Conservation (phyloP, 2,113 vertebrate genomes). For the Stercorarius parasiticus region DNA sequence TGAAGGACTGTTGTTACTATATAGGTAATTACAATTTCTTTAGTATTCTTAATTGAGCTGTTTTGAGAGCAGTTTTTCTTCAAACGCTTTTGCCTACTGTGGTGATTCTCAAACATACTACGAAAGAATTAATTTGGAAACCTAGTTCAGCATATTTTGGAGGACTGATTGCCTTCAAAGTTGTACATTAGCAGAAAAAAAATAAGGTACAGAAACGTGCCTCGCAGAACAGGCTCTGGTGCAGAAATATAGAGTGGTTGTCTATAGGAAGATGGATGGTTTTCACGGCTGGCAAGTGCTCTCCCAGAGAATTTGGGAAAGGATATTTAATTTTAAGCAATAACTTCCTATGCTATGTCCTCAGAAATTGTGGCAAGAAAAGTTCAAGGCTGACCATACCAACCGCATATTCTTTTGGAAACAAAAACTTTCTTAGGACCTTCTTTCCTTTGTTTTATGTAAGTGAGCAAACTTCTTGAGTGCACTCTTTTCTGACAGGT, state of each 20-base stretch:
- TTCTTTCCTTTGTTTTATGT: not conserved
- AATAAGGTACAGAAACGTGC: not conserved
- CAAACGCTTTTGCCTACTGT: constrained; percentile 8
- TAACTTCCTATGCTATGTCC: not conserved
- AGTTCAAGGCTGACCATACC: not conserved
- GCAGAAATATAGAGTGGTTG: not conserved
- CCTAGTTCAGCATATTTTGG: not conserved
- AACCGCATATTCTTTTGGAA: not conserved
- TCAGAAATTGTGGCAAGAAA: not conserved
- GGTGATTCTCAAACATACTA: not conserved
- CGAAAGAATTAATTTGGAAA: constrained; percentile 1
- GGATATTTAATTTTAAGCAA: not conserved
- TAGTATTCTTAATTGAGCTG: constrained; percentile 15
- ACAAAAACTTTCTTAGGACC: not conserved
- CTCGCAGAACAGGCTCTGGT: not conserved
- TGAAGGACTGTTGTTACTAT: not conserved
- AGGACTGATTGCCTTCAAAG: not conserved
- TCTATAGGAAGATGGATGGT: not conserved
- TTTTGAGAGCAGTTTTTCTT: constrained; percentile 6
- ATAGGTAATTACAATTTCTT: not conserved
- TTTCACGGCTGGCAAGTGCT: not conserved
- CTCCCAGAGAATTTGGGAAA: not conserved
- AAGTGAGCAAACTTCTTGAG: not conserved
- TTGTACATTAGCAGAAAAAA: not conserved
- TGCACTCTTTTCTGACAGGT: not conserved